Conservation (phyloP, 2,113 vertebrate genomes). For the Phodopus roborovskii region DNA sequence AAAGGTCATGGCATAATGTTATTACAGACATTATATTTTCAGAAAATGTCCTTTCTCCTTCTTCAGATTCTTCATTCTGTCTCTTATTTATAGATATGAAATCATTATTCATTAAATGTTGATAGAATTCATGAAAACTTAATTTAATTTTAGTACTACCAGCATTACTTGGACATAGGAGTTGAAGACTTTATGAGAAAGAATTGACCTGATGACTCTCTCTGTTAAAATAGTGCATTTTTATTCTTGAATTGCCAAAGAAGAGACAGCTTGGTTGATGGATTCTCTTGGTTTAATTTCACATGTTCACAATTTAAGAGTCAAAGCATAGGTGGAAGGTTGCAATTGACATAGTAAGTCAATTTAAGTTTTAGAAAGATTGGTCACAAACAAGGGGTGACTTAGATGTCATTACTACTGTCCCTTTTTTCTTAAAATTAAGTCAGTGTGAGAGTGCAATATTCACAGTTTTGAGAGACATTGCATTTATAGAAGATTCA, state of each 20-base stretch:
- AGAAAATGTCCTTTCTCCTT: background rate
- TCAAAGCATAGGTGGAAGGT: background rate
- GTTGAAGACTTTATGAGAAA: background rate
- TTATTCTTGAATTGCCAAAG: conserved; percentile 9
- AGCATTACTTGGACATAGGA: background rate
- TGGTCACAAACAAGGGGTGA: conserved; percentile 63
- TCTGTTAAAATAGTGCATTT: background rate
- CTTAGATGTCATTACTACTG: conserved; percentile 65
- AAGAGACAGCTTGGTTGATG: background rate
- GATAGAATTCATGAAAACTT: background rate
- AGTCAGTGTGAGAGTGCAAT: conserved; percentile 42
- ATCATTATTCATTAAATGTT: background rate
- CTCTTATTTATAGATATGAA: background rate
- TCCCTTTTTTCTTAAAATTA: conserved; percentile 66
- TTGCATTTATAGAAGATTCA: conserved; percentile 69
- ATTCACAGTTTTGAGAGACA: conserved; percentile 33
- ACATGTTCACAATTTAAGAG: conserved; percentile 28
- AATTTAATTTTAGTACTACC: background rate
- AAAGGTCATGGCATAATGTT: background rate
- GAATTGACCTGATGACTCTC: background rate
- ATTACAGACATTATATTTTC: background rate
- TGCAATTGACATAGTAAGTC: conserved; percentile 3
- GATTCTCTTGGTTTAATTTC: conserved; percentile 50
- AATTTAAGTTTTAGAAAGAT: conserved; percentile 24
- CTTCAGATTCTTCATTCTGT: background rate